phyloP scores from a whole-genome alignment of 2,113 vertebrate genomes.

The Triplophysa rosa region DNA sequence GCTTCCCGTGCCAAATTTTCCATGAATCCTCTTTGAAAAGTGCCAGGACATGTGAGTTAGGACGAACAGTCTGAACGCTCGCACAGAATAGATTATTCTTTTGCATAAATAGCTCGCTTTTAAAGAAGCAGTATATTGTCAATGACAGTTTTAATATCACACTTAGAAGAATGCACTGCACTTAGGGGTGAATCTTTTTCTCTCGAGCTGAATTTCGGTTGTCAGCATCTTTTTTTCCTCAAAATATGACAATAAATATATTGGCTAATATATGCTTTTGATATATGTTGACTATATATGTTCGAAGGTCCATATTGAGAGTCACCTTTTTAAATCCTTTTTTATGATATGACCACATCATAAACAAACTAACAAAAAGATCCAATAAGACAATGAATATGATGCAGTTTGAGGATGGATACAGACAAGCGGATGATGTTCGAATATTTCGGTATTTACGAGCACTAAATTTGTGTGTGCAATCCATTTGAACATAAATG shows the following conservation, averaged over 20 bases:
- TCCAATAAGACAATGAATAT: not conserved
- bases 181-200: not conserved
- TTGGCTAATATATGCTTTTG: not conserved
- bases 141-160: slow-evolving; percentile 15
- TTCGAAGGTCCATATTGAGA: not conserved
- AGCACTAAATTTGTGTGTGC: too few relatives aligned
- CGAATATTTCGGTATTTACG: too few relatives aligned
- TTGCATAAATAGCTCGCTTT: not conserved
- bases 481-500: too few relatives aligned
- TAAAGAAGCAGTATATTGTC: not conserved
- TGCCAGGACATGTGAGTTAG: slow-evolving; percentile 6
- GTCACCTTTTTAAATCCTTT: not conserved
- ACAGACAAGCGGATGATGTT: too few relatives aligned
- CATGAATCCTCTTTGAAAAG: not conserved
- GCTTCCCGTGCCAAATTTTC: not conserved
- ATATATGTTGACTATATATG: not conserved
- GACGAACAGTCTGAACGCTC: slow-evolving; percentile 18
- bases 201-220: not conserved
- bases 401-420: too few relatives aligned
- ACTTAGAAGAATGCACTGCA: not conserved
- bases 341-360: not conserved
- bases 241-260: not conserved
- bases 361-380: not conserved
- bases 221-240: not conserved
- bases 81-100: slow-evolving; percentile 23